Conservation (phyloP, 1,140 invertebrate genomes). For the Wasmannia auropunctata region DNA sequence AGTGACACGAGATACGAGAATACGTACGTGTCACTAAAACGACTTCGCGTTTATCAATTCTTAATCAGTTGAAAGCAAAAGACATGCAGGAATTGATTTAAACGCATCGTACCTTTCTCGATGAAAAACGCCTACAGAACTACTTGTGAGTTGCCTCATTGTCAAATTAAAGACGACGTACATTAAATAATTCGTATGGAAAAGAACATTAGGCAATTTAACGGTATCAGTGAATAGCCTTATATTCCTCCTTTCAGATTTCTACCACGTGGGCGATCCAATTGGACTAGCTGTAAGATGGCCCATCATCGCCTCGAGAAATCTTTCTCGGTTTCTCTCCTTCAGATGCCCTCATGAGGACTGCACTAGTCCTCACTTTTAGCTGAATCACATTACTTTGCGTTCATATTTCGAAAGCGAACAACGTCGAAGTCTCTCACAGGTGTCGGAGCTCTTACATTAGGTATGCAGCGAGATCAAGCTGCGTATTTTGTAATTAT, state of each 20-base stretch:
- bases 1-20: background rate
- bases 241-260: constrained; percentile 64
- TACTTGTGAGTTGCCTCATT: constrained; percentile 52
- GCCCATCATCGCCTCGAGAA: constrained; percentile 50
- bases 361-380: constrained; percentile 23
- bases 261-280: constrained; percentile 70
- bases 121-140: constrained; percentile 2
- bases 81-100: background rate
- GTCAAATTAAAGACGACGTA: constrained; percentile 62
- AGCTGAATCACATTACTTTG: constrained; percentile 45
- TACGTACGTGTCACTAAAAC: background rate
- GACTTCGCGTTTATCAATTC: background rate
- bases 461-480: background rate
- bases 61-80: background rate
- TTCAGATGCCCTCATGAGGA: background rate
- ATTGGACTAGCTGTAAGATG: constrained; percentile 69
- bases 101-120: background rate
- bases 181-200: constrained; percentile 53
- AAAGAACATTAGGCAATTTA: constrained; percentile 57
- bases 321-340: constrained; percentile 57
- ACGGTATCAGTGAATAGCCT: constrained; percentile 54
- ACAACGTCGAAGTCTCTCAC: constrained; percentile 3
- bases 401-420: constrained; percentile 49
- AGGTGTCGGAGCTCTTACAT: constrained; percentile 25
- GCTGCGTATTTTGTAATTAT: constrained; percentile 28